Percentiles rank a stretch among this genome's conserved stretches.
These are phyloP conservation scores for Australoheros scitulus DNA, from an alignment of 2,113 vertebrate genomes.

Conservation along the genomic window DNA sequence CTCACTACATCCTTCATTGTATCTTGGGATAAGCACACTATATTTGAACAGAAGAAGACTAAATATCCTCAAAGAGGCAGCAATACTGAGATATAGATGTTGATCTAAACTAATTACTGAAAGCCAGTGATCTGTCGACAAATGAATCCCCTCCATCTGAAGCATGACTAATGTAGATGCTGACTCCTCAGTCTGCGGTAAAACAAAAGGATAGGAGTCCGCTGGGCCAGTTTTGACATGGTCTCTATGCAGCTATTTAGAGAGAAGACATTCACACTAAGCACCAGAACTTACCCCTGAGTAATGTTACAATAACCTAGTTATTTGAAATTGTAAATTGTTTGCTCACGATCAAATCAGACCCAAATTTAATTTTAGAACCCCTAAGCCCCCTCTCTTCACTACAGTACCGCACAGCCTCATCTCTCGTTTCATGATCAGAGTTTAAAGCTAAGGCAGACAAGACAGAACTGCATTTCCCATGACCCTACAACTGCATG, in stretches of 20 bases:
- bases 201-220: constrained; percentile 21
- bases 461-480: constrained; percentile 29
- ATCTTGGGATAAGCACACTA: background rate
- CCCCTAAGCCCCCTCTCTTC: background rate
- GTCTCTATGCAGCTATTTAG: constrained; percentile 39
- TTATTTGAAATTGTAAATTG: constrained; percentile 58
- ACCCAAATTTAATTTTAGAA: constrained; percentile 47
- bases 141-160: constrained; percentile 37
- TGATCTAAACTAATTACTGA: constrained; percentile 23
- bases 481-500: constrained; percentile 29
- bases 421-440: constrained; percentile 19
- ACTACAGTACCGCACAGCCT: background rate
- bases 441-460: constrained; percentile 13
- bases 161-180: constrained; percentile 55
- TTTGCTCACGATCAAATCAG: constrained; percentile 53
- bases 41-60: background rate
- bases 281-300: constrained; percentile 21
- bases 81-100: constrained; percentile 12
- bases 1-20: background rate
- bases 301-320: constrained; percentile 41
- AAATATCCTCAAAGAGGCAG: constrained; percentile 19
- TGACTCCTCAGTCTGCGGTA: constrained; percentile 14
- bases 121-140: constrained; percentile 51
- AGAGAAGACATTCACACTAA: constrained; percentile 22
- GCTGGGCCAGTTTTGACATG: constrained; percentile 10